Conservation (phyloP, 2,797 vertebrate genomes). For the Podargus strigoides region DNA sequence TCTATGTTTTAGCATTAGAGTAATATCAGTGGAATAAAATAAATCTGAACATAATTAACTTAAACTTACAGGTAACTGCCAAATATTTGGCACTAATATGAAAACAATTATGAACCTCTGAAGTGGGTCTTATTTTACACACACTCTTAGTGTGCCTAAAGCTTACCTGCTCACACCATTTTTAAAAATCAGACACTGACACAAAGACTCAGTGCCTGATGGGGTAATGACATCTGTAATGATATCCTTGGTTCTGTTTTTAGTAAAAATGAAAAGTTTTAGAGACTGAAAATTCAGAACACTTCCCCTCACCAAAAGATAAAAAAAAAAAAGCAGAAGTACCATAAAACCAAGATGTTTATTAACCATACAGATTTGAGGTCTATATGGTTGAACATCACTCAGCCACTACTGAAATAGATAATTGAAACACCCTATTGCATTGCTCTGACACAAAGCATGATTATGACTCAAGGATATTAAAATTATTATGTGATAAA, state of each 20-base stretch:
- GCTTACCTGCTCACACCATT: background rate
- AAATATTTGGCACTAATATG: background rate
- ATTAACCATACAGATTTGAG: background rate
- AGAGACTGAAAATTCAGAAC: background rate
- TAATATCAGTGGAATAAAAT: background rate
- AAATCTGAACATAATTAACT: background rate
- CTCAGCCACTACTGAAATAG: background rate
- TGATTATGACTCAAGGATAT: background rate
- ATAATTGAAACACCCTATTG: background rate
- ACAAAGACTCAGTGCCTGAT: background rate
- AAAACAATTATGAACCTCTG: background rate
- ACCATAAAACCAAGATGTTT: background rate
- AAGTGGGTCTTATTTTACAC: background rate
- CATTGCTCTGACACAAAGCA: background rate
- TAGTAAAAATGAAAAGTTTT: background rate
- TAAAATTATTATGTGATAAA: background rate
- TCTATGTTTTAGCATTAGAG: background rate
- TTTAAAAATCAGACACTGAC: background rate
- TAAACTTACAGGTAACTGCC: background rate
- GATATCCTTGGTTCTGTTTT: background rate
- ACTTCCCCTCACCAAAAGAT: background rate
- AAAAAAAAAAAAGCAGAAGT: background rate
- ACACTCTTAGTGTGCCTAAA: background rate
- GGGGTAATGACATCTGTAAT: background rate
- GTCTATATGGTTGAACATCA: background rate